Conservation (phyloP, 1,140 invertebrate species). For the Zaprionus nigranus region DNA sequence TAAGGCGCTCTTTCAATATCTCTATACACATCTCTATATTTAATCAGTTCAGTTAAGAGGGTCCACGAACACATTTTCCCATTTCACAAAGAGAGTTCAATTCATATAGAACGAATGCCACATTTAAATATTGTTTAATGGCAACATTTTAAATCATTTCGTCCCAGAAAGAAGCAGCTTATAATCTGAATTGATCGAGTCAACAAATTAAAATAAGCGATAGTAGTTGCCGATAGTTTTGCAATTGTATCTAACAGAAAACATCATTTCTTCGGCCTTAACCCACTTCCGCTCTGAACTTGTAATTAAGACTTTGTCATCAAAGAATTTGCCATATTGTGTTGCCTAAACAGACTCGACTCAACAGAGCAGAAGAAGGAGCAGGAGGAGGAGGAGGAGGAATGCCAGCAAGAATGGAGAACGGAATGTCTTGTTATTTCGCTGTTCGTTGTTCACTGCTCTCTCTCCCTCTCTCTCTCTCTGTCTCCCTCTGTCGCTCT, state of each 20-base stretch:
- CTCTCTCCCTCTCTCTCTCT: background rate
- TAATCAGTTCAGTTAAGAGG: too few species aligned
- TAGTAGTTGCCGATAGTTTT: background rate
- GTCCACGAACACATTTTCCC: too few species aligned
- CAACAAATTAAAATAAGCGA: background rate
- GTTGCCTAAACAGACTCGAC: background rate
- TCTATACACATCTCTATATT: too few species aligned
- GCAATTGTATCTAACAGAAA: background rate
- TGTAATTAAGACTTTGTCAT: conserved; percentile 4
- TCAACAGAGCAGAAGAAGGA: background rate
- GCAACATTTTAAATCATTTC: conserved; percentile 18
- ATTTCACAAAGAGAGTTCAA: background rate
- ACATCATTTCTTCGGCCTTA: background rate
- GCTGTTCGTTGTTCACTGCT: background rate
- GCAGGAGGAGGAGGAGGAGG: background rate
- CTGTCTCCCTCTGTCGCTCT: background rate
- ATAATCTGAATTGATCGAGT: background rate
- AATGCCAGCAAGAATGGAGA: background rate
- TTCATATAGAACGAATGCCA: background rate
- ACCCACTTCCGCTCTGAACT: background rate
- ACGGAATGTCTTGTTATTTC: conserved; percentile 5
- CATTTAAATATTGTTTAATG: conserved; percentile 8
- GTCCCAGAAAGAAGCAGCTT: background rate
- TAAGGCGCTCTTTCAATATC: too few species aligned
- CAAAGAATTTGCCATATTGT: conserved; percentile 2